A percentile compares a stretch with the other conserved stretches of the same genome.
Evolutionary conservation across 2,113 vertebrate genomes (phyloP).

Genomic region (Phrynosoma blainvillii): DNA sequence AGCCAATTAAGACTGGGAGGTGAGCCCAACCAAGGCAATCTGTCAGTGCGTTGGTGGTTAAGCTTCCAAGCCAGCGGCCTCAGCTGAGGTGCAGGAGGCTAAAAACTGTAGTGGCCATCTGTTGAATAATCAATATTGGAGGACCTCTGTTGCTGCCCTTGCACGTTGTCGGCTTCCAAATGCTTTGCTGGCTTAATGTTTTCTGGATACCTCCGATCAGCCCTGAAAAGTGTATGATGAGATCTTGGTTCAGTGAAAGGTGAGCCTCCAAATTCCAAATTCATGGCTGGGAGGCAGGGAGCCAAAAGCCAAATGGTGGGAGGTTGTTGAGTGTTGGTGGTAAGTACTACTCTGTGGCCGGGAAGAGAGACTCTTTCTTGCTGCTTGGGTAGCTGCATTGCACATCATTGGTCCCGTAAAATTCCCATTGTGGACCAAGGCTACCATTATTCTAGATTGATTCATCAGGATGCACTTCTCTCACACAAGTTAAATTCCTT

Average conservation of each 20-base stretch:
- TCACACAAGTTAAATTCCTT: slow-evolving; percentile 67
- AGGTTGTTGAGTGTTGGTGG: slow-evolving; percentile 10
- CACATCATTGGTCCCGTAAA: slow-evolving; percentile 53
- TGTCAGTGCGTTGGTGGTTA: slow-evolving; percentile 51
- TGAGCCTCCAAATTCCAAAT: slow-evolving; percentile 45
- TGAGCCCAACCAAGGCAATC: slow-evolving; percentile 40
- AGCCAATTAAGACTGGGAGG: slow-evolving; percentile 57
- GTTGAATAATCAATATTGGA: slow-evolving; percentile 49
- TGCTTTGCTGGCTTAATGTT: neutral
- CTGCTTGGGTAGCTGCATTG: slow-evolving; percentile 50
- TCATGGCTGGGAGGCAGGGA: neutral
- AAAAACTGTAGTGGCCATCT: slow-evolving; percentile 58
- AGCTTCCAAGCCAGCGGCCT: slow-evolving; percentile 39
- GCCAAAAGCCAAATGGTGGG: accelerated
- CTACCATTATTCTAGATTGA: slow-evolving; percentile 68
- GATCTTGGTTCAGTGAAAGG: slow-evolving; percentile 55
- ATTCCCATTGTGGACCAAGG: slow-evolving; percentile 60
- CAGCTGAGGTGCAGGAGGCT: slow-evolving; percentile 49
- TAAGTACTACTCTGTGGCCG: slow-evolving; percentile 22
- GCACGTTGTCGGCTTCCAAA: neutral
- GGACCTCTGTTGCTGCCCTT: slow-evolving; percentile 36
- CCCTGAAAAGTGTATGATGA: slow-evolving; percentile 36
- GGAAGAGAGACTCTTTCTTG: slow-evolving; percentile 16
- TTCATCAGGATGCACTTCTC: slow-evolving; percentile 65
- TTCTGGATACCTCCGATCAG: slow-evolving; percentile 5